Evolutionary conservation across 2,888 invertebrate species (phyloP), one percentile per base, ranked within the genome.

Genomic region (Erebia epiphron): DNA sequence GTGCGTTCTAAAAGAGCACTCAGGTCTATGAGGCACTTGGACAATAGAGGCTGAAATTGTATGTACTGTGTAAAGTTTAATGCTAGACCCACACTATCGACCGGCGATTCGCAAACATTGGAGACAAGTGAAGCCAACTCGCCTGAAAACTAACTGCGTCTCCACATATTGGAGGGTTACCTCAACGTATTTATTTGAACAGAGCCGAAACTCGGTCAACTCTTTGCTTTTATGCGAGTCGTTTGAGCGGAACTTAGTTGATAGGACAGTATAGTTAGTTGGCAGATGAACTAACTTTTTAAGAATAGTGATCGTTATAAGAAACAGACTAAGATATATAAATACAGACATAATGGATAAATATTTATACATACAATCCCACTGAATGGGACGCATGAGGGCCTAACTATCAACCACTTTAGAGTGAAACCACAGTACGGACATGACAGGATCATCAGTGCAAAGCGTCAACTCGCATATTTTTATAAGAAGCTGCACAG

Each of bases 1-100:
- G 72, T 65, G 50, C 75, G 76, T 70, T 76, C 68, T 60, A 76
- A 74, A 75, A 68, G 69, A 67, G 68, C 61, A 70, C 71, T 67
- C 41, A 76, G 69, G 69, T 73, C 74, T 73, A 65, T 69, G 69
- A 69, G 72, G 18, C 50, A 67, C 72, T 61, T 69, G 75, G 68
- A 80, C 73, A 79, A 80, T 83, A 86, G 78, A 82, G 82, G 70
- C 78, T 76, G 79, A 74, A 83, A 76, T 84, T 77, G 76, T 71
- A 49, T 72, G 70, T 69, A 49, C 11, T 18, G 62, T 58, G 46
- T n/a, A 70, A 46, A 21, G 26, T 56, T 54, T 54, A 65, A 57
- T 67, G 67, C 58, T 58, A n/a, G 14, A 67, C 14, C 46, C 58
- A 49, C 67, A 67, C 57, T 67, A 58, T 58, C 26, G 67, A 58